These are phyloP conservation scores for Perithous albicinctus DNA, from an alignment of 2,888 invertebrate genomes.

Conservation along the genomic window DNA sequence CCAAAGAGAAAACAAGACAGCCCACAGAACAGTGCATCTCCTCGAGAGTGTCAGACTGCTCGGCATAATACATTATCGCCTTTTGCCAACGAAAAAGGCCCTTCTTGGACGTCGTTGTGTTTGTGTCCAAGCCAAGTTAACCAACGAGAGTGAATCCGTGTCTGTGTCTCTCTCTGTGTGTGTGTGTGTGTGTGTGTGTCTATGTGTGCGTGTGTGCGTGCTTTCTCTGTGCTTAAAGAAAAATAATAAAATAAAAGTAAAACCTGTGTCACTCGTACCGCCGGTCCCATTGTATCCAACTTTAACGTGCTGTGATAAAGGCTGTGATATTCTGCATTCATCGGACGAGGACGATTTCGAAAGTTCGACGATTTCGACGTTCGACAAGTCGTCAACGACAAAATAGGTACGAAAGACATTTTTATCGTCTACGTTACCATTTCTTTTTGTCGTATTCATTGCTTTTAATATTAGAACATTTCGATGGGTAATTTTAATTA, in stretches of 20 bases:
- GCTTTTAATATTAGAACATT: neutral
- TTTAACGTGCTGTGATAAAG: constrained; percentile 74
- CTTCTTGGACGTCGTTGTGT: neutral
- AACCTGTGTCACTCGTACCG: neutral
- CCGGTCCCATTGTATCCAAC: constrained; percentile 57
- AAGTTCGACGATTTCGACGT: neutral
- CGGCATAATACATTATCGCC: constrained; percentile 61
- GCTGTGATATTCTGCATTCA: constrained; percentile 73
- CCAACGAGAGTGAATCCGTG: neutral
- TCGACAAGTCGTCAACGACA: neutral
- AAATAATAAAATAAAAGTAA: too few species aligned
- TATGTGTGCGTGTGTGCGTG: neutral
- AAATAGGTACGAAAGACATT: constrained; percentile 19
- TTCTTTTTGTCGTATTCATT: neutral
- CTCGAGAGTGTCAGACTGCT: constrained; percentile 54
- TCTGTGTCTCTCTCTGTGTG: neutral
- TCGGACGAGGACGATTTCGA: constrained; percentile 21
- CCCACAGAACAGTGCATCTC: constrained; percentile 48
- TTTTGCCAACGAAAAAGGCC: constrained; percentile 45
- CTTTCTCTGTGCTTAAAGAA: neutral
- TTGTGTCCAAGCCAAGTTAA: neutral
- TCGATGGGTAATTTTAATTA: neutral
- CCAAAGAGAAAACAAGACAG: constrained; percentile 38
- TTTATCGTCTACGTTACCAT: neutral
- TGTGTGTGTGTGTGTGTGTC: too few species aligned